Percentiles rank a stretch among this genome's conserved stretches.
phyloP scores from a whole-genome alignment of 2,888 invertebrate species.

The Platycnemis pennipes region DNA sequence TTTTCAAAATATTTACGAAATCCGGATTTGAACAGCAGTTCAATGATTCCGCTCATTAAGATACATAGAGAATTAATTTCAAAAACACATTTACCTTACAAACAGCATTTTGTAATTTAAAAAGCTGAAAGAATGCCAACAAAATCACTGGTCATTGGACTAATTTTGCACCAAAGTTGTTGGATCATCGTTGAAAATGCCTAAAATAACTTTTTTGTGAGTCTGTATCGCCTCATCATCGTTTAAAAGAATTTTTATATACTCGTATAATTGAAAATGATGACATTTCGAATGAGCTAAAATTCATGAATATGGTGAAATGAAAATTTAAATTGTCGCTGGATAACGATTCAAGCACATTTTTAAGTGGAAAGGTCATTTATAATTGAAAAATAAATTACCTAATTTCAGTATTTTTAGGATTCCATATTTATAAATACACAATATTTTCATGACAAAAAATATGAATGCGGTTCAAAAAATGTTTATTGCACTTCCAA shows the following conservation, averaged over 20 bases:
- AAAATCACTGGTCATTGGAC: neutral
- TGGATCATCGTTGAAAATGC: neutral
- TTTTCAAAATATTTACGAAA: too few species aligned
- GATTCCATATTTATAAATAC: too few species aligned
- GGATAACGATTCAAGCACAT: neutral
- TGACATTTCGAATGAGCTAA: neutral
- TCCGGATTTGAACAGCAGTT: too few species aligned
- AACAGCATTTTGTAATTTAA: neutral
- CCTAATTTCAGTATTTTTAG: neutral
- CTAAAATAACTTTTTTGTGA: neutral
- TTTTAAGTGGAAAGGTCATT: neutral
- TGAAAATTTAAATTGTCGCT: neutral
- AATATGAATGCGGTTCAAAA: too few species aligned
- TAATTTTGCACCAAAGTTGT: neutral
- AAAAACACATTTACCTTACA: neutral
- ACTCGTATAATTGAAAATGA: neutral
- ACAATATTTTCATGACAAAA: too few species aligned
- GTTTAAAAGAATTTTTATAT: neutral
- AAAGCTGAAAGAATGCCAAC: neutral
- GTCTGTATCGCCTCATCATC: too few species aligned
- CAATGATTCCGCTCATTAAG: too few species aligned
- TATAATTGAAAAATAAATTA: neutral
- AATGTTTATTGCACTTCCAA: too few species aligned
- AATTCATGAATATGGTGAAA: neutral
- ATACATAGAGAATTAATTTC: neutral